Percentiles rank a stretch among this genome's conserved stretches.
phyloP scores from a whole-genome alignment of 2,888 invertebrate species.

The Synanthedon vespiformis region DNA sequence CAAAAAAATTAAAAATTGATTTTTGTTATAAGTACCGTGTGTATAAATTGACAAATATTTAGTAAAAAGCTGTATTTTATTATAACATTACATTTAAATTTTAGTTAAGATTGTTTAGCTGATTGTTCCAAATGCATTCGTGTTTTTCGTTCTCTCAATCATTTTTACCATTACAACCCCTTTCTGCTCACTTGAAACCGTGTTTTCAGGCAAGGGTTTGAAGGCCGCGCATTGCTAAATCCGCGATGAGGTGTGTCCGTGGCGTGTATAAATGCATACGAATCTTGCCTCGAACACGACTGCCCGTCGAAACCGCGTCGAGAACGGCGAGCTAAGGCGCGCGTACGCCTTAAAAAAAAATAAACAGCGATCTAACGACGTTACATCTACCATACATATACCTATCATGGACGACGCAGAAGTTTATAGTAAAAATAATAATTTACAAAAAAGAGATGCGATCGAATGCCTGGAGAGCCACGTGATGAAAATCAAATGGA shows the following conservation, averaged over 20 bases:
- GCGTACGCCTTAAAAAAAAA: slow-evolving; percentile 23
- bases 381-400: slow-evolving; percentile 7
- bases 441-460: slow-evolving; percentile 73
- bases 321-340: slow-evolving; percentile 32
- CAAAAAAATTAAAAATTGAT: no score
- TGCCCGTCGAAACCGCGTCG: slow-evolving; percentile 46
- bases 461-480: slow-evolving; percentile 75
- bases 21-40: no score
- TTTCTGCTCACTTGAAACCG: background rate
- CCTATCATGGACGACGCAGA: slow-evolving; percentile 73
- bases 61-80: no score
- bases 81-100: no score
- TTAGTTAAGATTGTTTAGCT: no score
- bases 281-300: slow-evolving; percentile 31
- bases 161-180: no score
- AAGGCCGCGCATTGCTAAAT: background rate
- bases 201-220: background rate
- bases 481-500: slow-evolving; percentile 69
- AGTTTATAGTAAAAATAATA: slow-evolving; percentile 76
- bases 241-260: slow-evolving; percentile 25
- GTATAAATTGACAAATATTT: no score
- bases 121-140: no score
- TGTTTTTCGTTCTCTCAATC: no score
- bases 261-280: slow-evolving; percentile 53
- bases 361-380: slow-evolving; percentile 5